Conservation (phyloP, 1,140 invertebrate species). For the Lordiphosa stackelbergi region DNA sequence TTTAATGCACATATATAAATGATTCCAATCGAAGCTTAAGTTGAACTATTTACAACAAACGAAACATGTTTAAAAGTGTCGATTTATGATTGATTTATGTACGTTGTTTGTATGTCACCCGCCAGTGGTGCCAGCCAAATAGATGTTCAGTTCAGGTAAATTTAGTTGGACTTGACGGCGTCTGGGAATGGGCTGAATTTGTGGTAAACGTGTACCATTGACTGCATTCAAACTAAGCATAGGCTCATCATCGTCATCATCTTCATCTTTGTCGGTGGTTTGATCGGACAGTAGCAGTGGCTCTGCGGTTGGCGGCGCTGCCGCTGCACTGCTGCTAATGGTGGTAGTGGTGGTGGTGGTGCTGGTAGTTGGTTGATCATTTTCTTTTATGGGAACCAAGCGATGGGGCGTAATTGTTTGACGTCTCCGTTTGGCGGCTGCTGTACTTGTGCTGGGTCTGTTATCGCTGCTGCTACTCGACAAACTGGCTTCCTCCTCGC, state of each 20-base stretch:
- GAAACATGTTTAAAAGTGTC: background rate
- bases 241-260: slow-evolving; percentile 29
- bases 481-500: background rate
- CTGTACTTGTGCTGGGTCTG: slow-evolving; percentile 1
- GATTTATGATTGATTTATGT: too few species aligned
- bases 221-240: slow-evolving; percentile 54
- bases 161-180: slow-evolving; percentile 28
- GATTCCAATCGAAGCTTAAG: too few species aligned
- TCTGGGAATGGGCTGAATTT: slow-evolving; percentile 54
- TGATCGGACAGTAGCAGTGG: too few species aligned
- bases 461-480: background rate
- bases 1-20: too few species aligned
- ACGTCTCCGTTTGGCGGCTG: background rate
- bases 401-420: too few species aligned
- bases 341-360: background rate
- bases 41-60: too few species aligned
- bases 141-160: slow-evolving; percentile 46
- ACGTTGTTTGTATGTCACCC: too few species aligned
- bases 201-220: slow-evolving; percentile 52
- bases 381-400: too few species aligned
- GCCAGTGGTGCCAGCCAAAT: slow-evolving; percentile 52
- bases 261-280: background rate
- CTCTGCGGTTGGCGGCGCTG: background rate
- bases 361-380: too few species aligned
- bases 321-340: too few species aligned